Conservation (phyloP, 2,113 vertebrate genomes). For the Sinocyclocheilus maitianheensis region DNA sequence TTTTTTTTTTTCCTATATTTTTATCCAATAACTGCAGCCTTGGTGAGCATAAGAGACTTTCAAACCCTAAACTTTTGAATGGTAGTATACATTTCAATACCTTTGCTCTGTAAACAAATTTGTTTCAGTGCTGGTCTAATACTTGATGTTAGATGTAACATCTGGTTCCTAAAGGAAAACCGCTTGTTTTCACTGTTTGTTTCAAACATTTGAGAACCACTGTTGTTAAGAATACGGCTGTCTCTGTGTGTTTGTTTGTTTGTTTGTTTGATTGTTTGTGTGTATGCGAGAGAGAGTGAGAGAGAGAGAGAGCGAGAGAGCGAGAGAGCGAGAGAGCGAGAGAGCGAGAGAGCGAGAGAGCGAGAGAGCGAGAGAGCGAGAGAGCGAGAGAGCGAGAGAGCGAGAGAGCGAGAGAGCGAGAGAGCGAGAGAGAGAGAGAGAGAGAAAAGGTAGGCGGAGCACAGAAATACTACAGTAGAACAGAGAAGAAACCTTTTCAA, state of each 20-base stretch:
- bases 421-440: too few relatives aligned
- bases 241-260: neutral
- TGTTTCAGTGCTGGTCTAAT: neutral
- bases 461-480: neutral
- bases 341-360: too few relatives aligned
- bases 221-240: neutral
- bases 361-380: too few relatives aligned
- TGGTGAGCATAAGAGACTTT: neutral
- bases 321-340: too few relatives aligned
- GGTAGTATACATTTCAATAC: neutral
- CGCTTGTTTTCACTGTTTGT: too few relatives aligned
- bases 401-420: too few relatives aligned
- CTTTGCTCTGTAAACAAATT: neutral
- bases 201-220: neutral
- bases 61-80: neutral
- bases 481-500: slow-evolving; percentile 14
- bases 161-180: neutral
- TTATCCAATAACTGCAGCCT: neutral
- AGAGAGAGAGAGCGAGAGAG: too few relatives aligned
- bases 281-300: too few relatives aligned
- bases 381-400: too few relatives aligned
- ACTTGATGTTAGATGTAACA: neutral
- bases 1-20: too few relatives aligned
- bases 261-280: too few relatives aligned
- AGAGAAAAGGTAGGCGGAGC: slow-evolving; percentile 18